Percentiles rank a stretch among this genome's conserved stretches.
These are phyloP conservation scores for Nomada lathburiana DNA, from an alignment of 2,888 invertebrate species.

Conservation along the genomic window DNA sequence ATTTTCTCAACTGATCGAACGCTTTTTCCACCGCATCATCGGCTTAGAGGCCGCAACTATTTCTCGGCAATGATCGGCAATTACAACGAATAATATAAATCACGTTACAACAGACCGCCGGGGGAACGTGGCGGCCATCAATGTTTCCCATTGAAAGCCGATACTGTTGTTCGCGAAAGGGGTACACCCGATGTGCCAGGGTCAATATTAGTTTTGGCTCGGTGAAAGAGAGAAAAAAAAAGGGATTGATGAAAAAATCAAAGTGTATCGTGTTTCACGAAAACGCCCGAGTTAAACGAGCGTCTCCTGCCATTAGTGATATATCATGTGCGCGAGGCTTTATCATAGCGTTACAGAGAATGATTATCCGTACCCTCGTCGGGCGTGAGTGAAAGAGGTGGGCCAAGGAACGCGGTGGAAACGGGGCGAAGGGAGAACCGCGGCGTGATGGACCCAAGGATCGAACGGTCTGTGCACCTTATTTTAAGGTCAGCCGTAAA, in stretches of 20 bases:
- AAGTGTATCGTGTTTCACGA: slow-evolving; percentile 41
- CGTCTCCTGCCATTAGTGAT: slow-evolving; percentile 46
- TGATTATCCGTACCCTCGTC: slow-evolving; percentile 42
- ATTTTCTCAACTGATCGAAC: no score
- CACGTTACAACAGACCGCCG: neutral
- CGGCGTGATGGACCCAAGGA: slow-evolving; percentile 43
- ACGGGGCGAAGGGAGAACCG: slow-evolving; percentile 36
- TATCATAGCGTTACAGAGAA: slow-evolving; percentile 50
- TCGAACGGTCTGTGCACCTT: slow-evolving; percentile 49
- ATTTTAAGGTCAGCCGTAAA: slow-evolving; percentile 69
- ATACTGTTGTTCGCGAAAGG: slow-evolving; percentile 30
- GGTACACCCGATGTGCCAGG: slow-evolving; percentile 10
- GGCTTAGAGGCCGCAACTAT: no score
- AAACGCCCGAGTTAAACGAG: slow-evolving; percentile 5
- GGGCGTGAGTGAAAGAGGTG: slow-evolving; percentile 46
- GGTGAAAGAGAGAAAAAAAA: slow-evolving; percentile 22
- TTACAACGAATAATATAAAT: neutral
- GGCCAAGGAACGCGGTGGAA: slow-evolving; percentile 25
- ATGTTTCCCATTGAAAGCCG: slow-evolving; percentile 21
- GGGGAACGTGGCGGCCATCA: neutral
- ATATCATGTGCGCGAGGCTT: slow-evolving; percentile 36
- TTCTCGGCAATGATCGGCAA: no score
- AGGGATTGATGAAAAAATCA: no score
- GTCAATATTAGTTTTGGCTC: slow-evolving; percentile 51
- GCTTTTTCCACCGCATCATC: no score